Evolutionary conservation across 35 echinoderm and acorn worm species (phyloP).

Genomic region (Apostichopus parvimensis): DNA sequence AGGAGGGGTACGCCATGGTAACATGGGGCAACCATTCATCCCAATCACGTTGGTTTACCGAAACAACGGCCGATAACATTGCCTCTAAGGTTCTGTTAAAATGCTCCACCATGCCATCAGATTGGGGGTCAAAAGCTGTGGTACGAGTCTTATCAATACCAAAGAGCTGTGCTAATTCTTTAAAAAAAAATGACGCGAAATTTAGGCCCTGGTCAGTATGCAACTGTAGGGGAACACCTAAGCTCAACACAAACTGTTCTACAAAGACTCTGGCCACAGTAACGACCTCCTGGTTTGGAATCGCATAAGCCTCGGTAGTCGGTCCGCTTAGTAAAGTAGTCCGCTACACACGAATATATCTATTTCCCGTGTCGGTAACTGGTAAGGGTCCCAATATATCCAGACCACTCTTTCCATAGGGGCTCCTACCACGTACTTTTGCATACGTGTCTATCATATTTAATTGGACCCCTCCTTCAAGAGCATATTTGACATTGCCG

Average conservation of each 20-base stretch:
- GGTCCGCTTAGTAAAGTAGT: conserved; percentile 79
- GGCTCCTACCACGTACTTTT: conserved; percentile 39
- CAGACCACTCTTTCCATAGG: conserved; percentile 61
- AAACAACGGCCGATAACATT: too few species aligned
- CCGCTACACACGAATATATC: conserved; percentile 64
- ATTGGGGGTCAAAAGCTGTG: too few species aligned
- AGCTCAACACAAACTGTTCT: conserved; percentile 54
- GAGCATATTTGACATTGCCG: conserved; percentile 17
- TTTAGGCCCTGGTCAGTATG: conserved; percentile 65
- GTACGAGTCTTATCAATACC: neutral
- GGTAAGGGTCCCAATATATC: conserved; percentile 66
- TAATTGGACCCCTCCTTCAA: conserved; percentile 13
- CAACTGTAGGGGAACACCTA: conserved; percentile 44
- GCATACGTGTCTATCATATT: conserved; percentile 39
- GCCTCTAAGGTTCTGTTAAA: too few species aligned
- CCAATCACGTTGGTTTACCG: too few species aligned
- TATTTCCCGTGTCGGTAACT: conserved; percentile 47
- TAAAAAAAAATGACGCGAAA: conserved; percentile 61
- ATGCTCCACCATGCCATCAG: too few species aligned
- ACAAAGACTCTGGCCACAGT: conserved; percentile 65
- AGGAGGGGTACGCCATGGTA: too few species aligned
- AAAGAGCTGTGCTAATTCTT: conserved; percentile 9
- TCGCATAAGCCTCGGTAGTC: conserved; percentile 62
- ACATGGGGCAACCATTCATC: neutral
- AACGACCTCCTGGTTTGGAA: conserved; percentile 51